Conservation (phyloP, 1,140 invertebrate species). For the Scylla paramamosain region DNA sequence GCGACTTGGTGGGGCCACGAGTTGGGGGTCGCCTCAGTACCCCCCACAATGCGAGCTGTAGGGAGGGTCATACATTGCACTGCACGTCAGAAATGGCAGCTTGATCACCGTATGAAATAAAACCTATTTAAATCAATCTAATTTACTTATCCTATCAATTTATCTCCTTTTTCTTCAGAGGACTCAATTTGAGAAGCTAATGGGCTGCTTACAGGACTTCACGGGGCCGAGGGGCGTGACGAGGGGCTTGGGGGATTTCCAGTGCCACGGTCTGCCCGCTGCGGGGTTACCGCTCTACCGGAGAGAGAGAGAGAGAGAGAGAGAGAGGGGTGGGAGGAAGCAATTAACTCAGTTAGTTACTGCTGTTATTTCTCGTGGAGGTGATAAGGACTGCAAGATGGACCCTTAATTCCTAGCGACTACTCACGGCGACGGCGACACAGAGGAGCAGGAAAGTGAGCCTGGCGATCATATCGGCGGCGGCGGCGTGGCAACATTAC, state of each 20-base stretch:
- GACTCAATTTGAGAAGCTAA: too few relatives aligned
- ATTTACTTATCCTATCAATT: too few relatives aligned
- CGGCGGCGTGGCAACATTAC: not conserved
- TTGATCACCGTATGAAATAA: not conserved
- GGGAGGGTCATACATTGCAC: not conserved
- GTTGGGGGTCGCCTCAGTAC: not conserved
- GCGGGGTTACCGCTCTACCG: not conserved
- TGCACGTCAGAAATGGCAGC: too few relatives aligned
- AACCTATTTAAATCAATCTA: not conserved
- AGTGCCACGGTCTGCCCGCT: not conserved
- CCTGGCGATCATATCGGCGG: slow-evolving; percentile 38
- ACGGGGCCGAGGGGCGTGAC: slow-evolving; percentile 14
- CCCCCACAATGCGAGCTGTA: slow-evolving; percentile 6
- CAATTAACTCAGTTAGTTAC: not conserved
- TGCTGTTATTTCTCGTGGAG: not conserved
- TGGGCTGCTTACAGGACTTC: not conserved
- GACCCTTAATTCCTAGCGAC: not conserved
- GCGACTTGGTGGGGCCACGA: slow-evolving; percentile 40
- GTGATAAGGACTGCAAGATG: not conserved
- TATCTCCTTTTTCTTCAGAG: too few relatives aligned
- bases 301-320: too few relatives aligned
- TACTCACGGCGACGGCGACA: not conserved
- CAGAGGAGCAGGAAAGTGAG: slow-evolving; percentile 6
- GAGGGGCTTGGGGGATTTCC: slow-evolving; percentile 17
- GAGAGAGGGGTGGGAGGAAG: not conserved